Percentiles rank a stretch among this genome's conserved stretches.
Conservation (phyloP, 2,113 vertebrate species). For the Mugil cephalus region DNA sequence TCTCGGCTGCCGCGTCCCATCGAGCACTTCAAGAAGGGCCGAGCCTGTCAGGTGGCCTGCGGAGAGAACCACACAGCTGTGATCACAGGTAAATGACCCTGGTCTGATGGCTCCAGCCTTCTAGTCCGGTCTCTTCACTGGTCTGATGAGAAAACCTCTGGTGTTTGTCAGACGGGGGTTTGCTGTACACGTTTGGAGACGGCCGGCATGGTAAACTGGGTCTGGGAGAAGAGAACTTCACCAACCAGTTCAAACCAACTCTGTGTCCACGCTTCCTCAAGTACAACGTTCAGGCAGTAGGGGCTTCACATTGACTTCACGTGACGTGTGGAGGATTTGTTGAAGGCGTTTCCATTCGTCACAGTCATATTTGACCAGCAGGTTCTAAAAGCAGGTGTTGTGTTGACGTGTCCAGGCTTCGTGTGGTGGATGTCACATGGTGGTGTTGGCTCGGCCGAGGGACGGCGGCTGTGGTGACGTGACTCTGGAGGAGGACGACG, state of each 20-base stretch:
- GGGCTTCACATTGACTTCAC: conserved; percentile 23
- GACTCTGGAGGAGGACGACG: conserved; percentile 79
- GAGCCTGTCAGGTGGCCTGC: conserved; percentile 85
- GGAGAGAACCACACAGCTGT: conserved; percentile 95
- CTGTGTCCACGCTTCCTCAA: conserved; percentile 90
- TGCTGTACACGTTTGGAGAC: conserved; percentile 95
- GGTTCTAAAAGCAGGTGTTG: too few species aligned
- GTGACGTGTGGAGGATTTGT: conserved; percentile 55
- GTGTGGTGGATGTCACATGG: conserved; percentile 96
- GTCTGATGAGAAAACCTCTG: background rate
- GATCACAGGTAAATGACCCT: conserved; percentile 85
- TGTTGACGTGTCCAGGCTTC: conserved; percentile 81
- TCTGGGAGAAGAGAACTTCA: conserved; percentile 93
- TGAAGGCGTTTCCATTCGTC: conserved; percentile 44
- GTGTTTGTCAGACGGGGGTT: conserved; percentile 82
- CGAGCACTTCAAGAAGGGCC: conserved; percentile 85
- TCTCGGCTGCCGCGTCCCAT: conserved; percentile 85
- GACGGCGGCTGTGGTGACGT: conserved; percentile 53
- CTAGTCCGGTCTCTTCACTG: background rate
- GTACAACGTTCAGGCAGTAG: conserved; percentile 87
- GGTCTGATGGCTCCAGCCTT: too few species aligned
- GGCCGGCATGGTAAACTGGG: conserved; percentile 94
- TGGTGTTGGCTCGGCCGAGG: conserved; percentile 90
- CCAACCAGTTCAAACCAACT: conserved; percentile 94
- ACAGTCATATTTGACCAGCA: too few species aligned